These are phyloP conservation scores for Campylorhamphus procurvoides DNA, from an alignment of 2,113 vertebrate species.

Conservation along the genomic window DNA sequence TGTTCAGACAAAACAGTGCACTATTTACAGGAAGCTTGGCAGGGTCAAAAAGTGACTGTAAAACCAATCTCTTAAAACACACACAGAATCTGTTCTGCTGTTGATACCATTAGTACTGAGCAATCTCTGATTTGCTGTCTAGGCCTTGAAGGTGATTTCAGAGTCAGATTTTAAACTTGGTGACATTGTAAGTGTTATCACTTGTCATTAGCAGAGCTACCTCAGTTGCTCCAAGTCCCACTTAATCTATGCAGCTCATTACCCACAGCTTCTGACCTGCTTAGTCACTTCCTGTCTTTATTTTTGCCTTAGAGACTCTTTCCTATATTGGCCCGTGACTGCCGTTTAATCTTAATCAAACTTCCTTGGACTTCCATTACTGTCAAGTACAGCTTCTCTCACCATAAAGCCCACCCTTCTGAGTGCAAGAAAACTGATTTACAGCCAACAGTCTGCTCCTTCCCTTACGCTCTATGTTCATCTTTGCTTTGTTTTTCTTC, in stretches of 20 bases:
- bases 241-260: slow-evolving; percentile 25
- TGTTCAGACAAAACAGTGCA: neutral
- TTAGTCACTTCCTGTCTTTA: slow-evolving; percentile 59
- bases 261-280: slow-evolving; percentile 11
- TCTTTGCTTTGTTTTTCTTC: slow-evolving; percentile 51
- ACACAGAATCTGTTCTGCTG: neutral
- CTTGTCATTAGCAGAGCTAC: slow-evolving; percentile 12
- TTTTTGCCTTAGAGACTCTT: slow-evolving; percentile 14
- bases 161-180: slow-evolving; percentile 25
- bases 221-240: slow-evolving; percentile 5
- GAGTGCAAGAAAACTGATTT: neutral
- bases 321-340: neutral
- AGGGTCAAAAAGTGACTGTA: slow-evolving; percentile 39
- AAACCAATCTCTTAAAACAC: neutral
- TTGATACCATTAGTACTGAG: neutral
- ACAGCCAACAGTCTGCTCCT: neutral
- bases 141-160: slow-evolving; percentile 44
- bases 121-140: slow-evolving; percentile 23
- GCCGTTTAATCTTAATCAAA: slow-evolving; percentile 52
- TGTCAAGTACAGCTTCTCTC: slow-evolving; percentile 4
- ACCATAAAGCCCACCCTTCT: neutral
- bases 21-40: slow-evolving; percentile 41
- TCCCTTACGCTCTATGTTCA: neutral
- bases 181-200: slow-evolving; percentile 19
- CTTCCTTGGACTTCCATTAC: slow-evolving; percentile 31